These are phyloP conservation scores for Anthonomus grandis DNA, from an alignment of 1,140 invertebrate genomes.

Conservation along the genomic window DNA sequence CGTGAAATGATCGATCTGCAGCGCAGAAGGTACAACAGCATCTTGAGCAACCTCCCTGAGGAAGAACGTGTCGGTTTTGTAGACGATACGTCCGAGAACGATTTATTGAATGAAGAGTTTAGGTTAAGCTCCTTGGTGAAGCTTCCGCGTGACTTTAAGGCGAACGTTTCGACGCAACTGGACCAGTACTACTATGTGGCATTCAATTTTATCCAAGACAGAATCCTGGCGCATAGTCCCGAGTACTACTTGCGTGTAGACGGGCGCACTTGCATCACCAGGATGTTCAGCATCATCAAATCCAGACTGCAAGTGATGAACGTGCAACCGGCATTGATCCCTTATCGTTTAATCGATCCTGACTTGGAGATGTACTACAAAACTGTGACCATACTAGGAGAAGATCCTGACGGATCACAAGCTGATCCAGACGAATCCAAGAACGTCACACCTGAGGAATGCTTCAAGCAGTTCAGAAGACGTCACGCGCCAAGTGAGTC, in stretches of 20 bases:
- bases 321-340: conserved; percentile 49
- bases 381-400: conserved; percentile 3
- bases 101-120: conserved; percentile 17
- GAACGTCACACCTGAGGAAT: conserved; percentile 35
- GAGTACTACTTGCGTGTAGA: conserved; percentile 56
- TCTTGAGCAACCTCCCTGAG: conserved; percentile 8
- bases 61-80: conserved; percentile 17
- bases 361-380: conserved; percentile 23
- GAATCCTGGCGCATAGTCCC: conserved; percentile 52
- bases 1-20: conserved; percentile 37
- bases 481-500: conserved; percentile 31
- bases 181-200: conserved; percentile 50
- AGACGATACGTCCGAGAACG: conserved; percentile 27
- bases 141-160: conserved; percentile 49
- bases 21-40: conserved; percentile 13
- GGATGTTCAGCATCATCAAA: conserved; percentile 51
- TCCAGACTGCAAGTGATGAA: conserved; percentile 48
- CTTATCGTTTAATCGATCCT: conserved; percentile 44
- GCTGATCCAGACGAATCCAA: conserved; percentile 23
- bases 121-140: conserved; percentile 32
- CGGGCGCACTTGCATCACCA: conserved; percentile 47
- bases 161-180: conserved; percentile 47
- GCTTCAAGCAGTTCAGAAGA: conserved; percentile 38
- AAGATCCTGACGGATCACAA: conserved; percentile 21
- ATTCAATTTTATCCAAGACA: conserved; percentile 49